Evolutionary conservation across 92 coral and sea anemone species (phyloP).

Genomic region (Phenganax marumi): DNA sequence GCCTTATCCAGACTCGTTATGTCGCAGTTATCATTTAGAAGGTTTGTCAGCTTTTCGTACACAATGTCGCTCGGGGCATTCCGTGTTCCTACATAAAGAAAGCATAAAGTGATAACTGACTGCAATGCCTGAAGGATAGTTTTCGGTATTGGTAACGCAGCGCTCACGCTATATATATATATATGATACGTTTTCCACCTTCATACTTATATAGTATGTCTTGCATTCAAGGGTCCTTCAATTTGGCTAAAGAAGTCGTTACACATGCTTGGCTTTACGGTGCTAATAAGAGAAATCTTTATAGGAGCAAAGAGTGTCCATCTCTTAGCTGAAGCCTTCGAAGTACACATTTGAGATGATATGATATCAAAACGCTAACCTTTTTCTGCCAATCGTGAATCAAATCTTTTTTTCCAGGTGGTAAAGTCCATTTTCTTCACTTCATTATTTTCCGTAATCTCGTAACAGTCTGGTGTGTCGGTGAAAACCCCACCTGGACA

Average conservation of each 20-base stretch:
- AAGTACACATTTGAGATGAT: not conserved
- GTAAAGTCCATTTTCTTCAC: constrained; percentile 33
- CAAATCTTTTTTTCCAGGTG: constrained; percentile 35
- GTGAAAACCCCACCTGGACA: constrained; percentile 52
- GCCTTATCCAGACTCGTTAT: not conserved
- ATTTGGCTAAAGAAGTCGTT: constrained; percentile 16
- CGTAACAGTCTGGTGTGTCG: constrained; percentile 41
- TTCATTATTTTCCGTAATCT: constrained; percentile 34
- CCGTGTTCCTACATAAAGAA: not conserved
- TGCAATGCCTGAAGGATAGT: not conserved
- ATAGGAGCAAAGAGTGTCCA: not conserved
- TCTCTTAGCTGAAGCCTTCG: not conserved
- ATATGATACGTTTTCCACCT: no score
- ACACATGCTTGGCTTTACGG: constrained; percentile 25
- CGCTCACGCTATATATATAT: not conserved
- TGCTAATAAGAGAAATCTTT: constrained; percentile 10
- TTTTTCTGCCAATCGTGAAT: constrained; percentile 2
- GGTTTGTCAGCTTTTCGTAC: not conserved
- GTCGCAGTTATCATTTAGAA: not conserved
- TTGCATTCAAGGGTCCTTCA: not conserved
- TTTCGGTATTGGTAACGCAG: not conserved
- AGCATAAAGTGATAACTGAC: not conserved
- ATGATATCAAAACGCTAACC: not conserved
- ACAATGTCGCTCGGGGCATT: not conserved
- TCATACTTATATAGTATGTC: no score